These are phyloP conservation scores for Pterois miles DNA, from an alignment of 2,797 vertebrate species.

Conservation along the genomic window DNA sequence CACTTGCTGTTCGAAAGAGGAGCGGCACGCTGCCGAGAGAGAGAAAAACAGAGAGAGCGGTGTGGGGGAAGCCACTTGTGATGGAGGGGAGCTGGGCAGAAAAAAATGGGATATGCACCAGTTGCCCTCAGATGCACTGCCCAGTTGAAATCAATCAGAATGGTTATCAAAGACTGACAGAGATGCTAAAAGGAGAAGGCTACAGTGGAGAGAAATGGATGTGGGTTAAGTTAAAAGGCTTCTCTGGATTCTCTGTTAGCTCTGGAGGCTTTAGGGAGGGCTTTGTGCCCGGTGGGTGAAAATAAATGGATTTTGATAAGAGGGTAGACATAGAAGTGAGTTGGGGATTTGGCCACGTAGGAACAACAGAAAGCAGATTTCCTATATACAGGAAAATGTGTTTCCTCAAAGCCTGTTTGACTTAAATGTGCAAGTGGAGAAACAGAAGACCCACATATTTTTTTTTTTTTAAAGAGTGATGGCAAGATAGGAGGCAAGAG, in stretches of 20 bases:
- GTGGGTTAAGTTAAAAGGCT: conserved; percentile 67
- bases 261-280: conserved; percentile 56
- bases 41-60: conserved; percentile 27
- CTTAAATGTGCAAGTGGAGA: conserved; percentile 17
- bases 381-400: conserved; percentile 18
- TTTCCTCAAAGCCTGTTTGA: conserved; percentile 40
- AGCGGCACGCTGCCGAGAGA: conserved; percentile 40
- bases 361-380: conserved; percentile 48
- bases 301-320: conserved; percentile 73
- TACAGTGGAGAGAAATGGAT: conserved; percentile 34
- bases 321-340: conserved; percentile 40
- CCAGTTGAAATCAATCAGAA: conserved; percentile 72
- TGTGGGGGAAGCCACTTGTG: conserved; percentile 25
- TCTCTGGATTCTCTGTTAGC: conserved; percentile 59
- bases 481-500: conserved; percentile 19
- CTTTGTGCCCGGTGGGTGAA: conserved; percentile 54
- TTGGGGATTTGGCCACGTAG: conserved; percentile 50
- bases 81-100: conserved; percentile 14
- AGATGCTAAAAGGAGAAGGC: conserved; percentile 39
- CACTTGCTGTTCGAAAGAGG: conserved; percentile 56
- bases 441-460: conserved; percentile 11
- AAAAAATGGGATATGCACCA: conserved; percentile 64
- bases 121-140: conserved; percentile 63
- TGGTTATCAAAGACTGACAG: conserved; percentile 54
- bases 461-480: conserved; percentile 14